Base-by-base conservation (phyloP, 2,888 invertebrate species). In the Clitarchus hookeri region DNA sequence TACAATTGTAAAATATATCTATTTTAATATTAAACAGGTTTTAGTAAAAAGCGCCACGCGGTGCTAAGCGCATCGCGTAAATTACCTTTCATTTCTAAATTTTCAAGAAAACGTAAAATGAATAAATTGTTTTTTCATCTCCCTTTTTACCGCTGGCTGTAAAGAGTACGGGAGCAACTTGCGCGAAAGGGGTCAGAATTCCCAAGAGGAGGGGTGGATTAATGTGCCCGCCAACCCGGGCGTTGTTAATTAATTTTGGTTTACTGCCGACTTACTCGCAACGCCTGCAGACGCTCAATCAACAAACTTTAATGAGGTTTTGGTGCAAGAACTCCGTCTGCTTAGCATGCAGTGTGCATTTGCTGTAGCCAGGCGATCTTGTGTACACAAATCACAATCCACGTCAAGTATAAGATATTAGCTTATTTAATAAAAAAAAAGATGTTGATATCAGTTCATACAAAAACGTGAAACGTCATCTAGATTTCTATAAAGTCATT, bases 201-300 rank as follows among this genome's bases (percentile, higher is more conserved):
- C 36, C 36, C 48, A 1, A n/a, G 65, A 65, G 65, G 0, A 23
- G 65, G n/a, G 65, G 65, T 11, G 65, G 65, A 65, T 12, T 65
- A 65, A 65, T n/a, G 65, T 65, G 65, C n/a, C n/a, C 65, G 65
- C 65, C 65, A 65, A 65, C 23, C n/a, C 65, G 65, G 65, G 65
- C 65, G 65, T n/a, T 65, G 65, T 65, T 65, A 65, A 65, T 65
- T 65, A 65, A n/a, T 65, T 65, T 65, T 65, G 65, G 65, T 65
- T 65, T 65, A n/a, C 65, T n/a, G 65, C 65, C 11, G 65, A 65
- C 65, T n/a, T 65, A 65, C 65, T 65, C 23, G 65, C 65, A 8
- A n/a, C 65, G 65, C 65, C 65, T 19, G 65, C n/a, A n/a, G 65
- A 19, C n/a, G 65, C 65, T 65, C 65, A n/a, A 65, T 65, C 65